phyloP scores from a whole-genome alignment of 2,888 invertebrate genomes.

The Parelbella ahira region DNA sequence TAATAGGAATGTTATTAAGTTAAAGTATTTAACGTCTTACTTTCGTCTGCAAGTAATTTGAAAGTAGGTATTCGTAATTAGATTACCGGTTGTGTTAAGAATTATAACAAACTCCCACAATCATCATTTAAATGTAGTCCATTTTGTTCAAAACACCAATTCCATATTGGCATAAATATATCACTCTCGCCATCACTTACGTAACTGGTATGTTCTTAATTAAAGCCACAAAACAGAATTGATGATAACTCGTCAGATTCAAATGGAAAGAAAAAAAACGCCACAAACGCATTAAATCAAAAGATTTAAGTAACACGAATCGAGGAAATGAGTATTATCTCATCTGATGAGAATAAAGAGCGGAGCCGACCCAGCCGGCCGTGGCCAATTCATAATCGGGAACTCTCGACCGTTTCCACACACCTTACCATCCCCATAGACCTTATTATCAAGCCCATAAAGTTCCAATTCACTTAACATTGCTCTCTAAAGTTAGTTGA shows the following conservation, averaged over 20 bases:
- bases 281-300: conserved; percentile 30
- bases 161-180: conserved; percentile 2
- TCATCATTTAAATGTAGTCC: no score
- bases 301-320: conserved; percentile 28
- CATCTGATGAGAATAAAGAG: conserved; percentile 22
- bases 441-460: no score
- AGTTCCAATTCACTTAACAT: conserved; percentile 8
- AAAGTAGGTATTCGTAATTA: no score
- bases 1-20: no score
- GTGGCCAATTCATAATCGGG: conserved; percentile 35
- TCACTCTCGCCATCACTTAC: no score
- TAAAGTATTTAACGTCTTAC: no score
- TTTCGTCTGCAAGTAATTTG: no score
- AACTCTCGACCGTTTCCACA: conserved; percentile 13
- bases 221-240: conserved; percentile 20
- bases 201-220: conserved; percentile 18
- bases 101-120: no score
- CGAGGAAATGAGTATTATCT: conserved; percentile 28
- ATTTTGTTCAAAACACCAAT: no score
- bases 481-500: not conserved
- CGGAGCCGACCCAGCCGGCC: conserved; percentile 28
- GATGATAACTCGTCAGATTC: conserved; percentile 19
- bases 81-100: no score
- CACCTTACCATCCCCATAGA: conserved; percentile 1
- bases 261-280: conserved; percentile 25